Evolutionary conservation across 2,888 invertebrate genomes (phyloP).

Genomic region (Perizoma flavofasciatum): DNA sequence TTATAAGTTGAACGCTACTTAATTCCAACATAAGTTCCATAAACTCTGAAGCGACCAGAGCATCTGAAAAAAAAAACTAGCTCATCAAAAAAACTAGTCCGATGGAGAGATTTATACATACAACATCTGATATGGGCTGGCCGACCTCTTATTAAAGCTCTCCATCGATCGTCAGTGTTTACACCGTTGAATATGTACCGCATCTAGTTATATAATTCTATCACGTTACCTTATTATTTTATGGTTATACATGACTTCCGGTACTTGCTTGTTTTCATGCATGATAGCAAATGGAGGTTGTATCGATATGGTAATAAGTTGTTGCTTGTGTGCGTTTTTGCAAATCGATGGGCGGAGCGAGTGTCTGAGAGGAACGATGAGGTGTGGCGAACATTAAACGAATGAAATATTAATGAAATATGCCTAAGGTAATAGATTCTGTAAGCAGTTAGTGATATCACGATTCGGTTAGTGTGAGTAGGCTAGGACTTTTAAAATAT

Average conservation of each 20-base stretch:
- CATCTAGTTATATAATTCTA: slow-evolving; percentile 26
- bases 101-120: slow-evolving; percentile 16
- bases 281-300: slow-evolving; percentile 17
- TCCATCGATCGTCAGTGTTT: slow-evolving; percentile 20
- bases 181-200: slow-evolving; percentile 23
- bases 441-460: slow-evolving; percentile 14
- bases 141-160: slow-evolving; percentile 25
- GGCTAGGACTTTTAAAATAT: too few relatives aligned
- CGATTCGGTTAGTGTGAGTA: not conserved
- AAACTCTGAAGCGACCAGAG: slow-evolving; percentile 13
- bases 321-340: slow-evolving; percentile 28
- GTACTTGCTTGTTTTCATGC: slow-evolving; percentile 23
- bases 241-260: slow-evolving; percentile 34
- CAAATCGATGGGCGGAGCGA: slow-evolving; percentile 35
- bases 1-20: slow-evolving; percentile 5
- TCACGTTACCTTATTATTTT: slow-evolving; percentile 46
- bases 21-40: slow-evolving; percentile 4
- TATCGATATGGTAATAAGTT: slow-evolving; percentile 25
- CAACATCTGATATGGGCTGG: slow-evolving; percentile 26
- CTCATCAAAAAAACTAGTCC: slow-evolving; percentile 19
- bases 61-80: slow-evolving; percentile 15
- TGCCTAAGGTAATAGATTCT: slow-evolving; percentile 9
- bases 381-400: slow-evolving; percentile 31
- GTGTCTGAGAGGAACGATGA: slow-evolving; percentile 25
- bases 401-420: slow-evolving; percentile 31